Evolutionary conservation across 2,797 vertebrate species (phyloP).

Genomic region (Sarcoramphus papa): DNA sequence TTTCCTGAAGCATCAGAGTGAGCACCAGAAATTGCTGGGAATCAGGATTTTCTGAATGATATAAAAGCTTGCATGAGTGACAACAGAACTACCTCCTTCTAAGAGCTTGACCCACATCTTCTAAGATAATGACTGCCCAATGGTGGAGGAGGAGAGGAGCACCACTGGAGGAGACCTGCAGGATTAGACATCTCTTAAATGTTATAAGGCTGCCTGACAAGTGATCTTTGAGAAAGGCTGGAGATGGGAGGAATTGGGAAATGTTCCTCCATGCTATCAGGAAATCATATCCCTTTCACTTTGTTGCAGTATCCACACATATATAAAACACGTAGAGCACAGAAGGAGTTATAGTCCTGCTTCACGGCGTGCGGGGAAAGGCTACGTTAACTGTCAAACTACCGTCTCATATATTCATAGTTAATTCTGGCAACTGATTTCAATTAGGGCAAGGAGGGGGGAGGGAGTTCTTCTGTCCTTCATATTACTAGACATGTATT

Average conservation of each 20-base stretch:
- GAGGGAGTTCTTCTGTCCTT: slow-evolving; percentile 70
- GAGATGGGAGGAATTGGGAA: neutral
- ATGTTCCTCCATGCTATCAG: neutral
- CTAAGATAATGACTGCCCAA: neutral
- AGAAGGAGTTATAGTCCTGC: neutral
- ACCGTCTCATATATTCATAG: slow-evolving; percentile 43
- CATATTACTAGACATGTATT: slow-evolving; percentile 72
- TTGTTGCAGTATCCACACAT: neutral
- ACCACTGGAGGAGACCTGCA: neutral
- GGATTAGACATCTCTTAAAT: neutral
- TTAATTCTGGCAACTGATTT: slow-evolving; percentile 66
- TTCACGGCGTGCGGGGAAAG: neutral
- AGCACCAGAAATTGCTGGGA: neutral
- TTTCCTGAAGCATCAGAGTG: neutral
- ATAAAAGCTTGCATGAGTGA: neutral
- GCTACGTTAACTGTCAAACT: slow-evolving; percentile 47
- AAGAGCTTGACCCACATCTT: neutral
- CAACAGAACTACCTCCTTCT: neutral
- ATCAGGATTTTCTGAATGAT: neutral
- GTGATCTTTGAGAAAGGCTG: neutral
- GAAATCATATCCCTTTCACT: neutral
- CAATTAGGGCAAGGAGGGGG: slow-evolving; percentile 47
- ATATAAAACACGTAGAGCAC: neutral
- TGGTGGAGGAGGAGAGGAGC: neutral
- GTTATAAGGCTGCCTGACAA: neutral